These are phyloP conservation scores for Solea solea DNA, from an alignment of 2,113 vertebrate species.

Conservation along the genomic window DNA sequence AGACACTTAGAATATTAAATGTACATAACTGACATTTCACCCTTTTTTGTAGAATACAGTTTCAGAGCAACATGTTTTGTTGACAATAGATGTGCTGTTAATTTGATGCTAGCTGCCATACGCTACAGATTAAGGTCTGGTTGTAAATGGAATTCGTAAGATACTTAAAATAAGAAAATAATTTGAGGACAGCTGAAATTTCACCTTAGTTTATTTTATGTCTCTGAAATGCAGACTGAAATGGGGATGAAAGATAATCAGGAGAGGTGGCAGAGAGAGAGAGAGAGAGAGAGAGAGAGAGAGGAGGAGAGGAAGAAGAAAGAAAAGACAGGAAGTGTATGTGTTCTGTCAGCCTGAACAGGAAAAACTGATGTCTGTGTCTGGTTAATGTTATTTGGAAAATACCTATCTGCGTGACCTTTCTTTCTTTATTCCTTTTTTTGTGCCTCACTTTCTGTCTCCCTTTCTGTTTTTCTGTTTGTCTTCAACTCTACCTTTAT, in stretches of 20 bases:
- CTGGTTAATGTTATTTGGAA: conserved; percentile 65
- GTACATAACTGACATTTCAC: background rate
- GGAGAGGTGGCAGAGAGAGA: background rate
- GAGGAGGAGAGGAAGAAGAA: conserved; percentile 13
- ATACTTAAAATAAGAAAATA: conserved; percentile 21
- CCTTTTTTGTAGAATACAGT: background rate
- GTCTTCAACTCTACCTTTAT: background rate
- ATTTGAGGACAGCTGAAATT: conserved; percentile 10
- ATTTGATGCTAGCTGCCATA: conserved; percentile 11
- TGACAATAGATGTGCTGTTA: conserved; percentile 8
- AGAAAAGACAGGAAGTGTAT: conserved; percentile 55
- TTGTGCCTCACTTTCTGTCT: background rate
- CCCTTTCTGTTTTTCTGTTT: background rate
- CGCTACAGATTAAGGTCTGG: conserved; percentile 34
- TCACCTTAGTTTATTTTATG: conserved; percentile 5
- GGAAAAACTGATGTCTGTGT: conserved; percentile 42
- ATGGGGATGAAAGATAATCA: conserved; percentile 11
- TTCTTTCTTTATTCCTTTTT: background rate
- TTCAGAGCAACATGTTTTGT: background rate
- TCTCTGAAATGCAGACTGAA: conserved; percentile 16
- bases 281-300: background rate
- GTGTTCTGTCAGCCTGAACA: conserved; percentile 50
- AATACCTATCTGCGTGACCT: conserved; percentile 35
- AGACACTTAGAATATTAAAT: background rate
- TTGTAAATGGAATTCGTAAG: conserved; percentile 5